phyloP scores from a whole-genome alignment of 2,888 invertebrate genomes.

The Dynastes hyllus region DNA sequence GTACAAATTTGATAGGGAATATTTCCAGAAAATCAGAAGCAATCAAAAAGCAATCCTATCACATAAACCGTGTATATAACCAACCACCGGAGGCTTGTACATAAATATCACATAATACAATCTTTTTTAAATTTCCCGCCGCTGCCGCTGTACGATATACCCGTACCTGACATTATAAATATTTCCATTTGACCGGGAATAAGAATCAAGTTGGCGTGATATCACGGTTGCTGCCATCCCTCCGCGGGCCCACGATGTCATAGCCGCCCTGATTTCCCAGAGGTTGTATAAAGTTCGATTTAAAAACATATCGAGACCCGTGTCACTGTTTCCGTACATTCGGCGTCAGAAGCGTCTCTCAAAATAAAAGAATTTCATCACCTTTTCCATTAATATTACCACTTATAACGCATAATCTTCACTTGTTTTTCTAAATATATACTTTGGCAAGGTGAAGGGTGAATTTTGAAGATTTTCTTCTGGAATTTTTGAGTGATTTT shows the following conservation, averaged over 20 bases:
- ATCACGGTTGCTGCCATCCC: conserved; percentile 58
- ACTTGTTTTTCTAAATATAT: neutral
- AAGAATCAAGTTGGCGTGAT: conserved; percentile 63
- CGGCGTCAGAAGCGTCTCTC: neutral
- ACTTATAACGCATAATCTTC: neutral
- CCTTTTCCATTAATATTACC: neutral
- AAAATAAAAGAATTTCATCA: neutral
- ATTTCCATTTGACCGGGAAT: conserved; percentile 65
- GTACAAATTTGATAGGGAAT: no score
- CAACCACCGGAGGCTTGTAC: conserved; percentile 13
- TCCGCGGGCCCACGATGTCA: conserved; percentile 65
- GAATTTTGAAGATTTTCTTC: neutral
- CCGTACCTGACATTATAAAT: conserved; percentile 62
- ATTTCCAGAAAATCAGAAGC: neutral
- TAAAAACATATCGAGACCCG: conserved; percentile 69
- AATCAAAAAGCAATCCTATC: neutral
- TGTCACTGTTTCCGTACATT: conserved; percentile 62
- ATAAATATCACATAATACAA: conserved; percentile 53
- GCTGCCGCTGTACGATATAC: neutral
- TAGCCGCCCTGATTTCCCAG: conserved; percentile 69
- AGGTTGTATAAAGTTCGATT: conserved; percentile 71
- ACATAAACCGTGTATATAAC: neutral
- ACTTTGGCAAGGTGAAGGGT: neutral
- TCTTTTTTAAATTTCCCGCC: conserved; percentile 46
- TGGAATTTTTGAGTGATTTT: neutral